A percentile compares a stretch with the other conserved stretches of the same genome.
phyloP scores from a whole-genome alignment of 2,113 vertebrate species.

The Apaloderma vittatum region DNA sequence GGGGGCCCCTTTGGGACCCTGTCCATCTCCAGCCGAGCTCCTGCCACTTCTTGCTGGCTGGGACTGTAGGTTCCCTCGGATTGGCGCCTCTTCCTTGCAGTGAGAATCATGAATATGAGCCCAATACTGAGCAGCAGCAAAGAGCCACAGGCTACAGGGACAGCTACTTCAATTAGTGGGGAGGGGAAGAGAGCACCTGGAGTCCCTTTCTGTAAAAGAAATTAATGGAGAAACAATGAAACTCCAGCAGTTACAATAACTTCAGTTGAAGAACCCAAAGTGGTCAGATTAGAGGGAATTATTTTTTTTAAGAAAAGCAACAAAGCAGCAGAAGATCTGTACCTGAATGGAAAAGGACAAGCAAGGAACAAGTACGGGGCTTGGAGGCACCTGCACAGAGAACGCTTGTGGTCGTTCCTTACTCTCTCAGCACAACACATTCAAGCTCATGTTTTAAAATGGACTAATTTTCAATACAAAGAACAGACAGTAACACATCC shows the following conservation, averaged over 20 bases:
- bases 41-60: slow-evolving; percentile 95
- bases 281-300: background rate
- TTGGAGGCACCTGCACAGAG: background rate
- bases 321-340: background rate
- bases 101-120: slow-evolving; percentile 90
- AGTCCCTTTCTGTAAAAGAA: slow-evolving; percentile 86
- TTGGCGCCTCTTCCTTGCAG: slow-evolving; percentile 93
- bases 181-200: slow-evolving; percentile 75
- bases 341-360: background rate
- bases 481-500: background rate
- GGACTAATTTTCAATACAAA: background rate
- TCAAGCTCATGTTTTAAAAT: background rate
- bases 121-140: slow-evolving; percentile 87
- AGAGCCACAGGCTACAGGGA: slow-evolving; percentile 90
- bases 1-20: slow-evolving; percentile 96
- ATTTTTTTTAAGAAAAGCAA: background rate
- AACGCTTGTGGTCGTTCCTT: background rate
- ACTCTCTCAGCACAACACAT: background rate
- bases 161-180: slow-evolving; percentile 90
- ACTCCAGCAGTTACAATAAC: background rate
- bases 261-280: background rate
- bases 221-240: slow-evolving; percentile 54
- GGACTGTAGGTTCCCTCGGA: slow-evolving; percentile 98
- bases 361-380: background rate
- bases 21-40: slow-evolving; percentile 97